Percentiles rank a stretch among this genome's conserved stretches.
These are phyloP conservation scores for Drosophila testacea DNA, from an alignment of 2,888 invertebrate genomes.

Conservation along the genomic window DNA sequence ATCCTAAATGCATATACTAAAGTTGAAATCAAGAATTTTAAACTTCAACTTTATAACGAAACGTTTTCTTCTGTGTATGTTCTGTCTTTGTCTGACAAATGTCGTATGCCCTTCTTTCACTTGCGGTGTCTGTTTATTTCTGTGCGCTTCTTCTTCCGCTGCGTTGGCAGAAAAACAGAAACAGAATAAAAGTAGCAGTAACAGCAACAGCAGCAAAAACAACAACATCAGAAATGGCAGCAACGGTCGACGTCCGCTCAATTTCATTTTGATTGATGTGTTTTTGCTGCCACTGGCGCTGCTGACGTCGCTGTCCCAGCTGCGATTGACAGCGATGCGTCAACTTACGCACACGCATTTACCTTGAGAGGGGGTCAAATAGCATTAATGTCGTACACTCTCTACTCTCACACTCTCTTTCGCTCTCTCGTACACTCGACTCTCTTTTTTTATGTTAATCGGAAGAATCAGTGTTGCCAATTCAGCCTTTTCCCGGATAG, in stretches of 20 bases:
- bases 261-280: constrained; percentile 71
- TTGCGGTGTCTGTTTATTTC: constrained; percentile 43
- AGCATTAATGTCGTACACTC: constrained; percentile 42
- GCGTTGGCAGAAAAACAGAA: constrained; percentile 51
- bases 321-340: constrained; percentile 62
- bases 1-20: no score
- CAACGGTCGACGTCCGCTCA: constrained; percentile 56
- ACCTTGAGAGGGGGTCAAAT: constrained; percentile 36
- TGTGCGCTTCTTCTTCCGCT: constrained; percentile 46
- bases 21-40: no score
- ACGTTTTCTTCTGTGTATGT: not conserved
- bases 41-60: no score
- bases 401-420: constrained; percentile 26
- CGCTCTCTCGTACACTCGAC: constrained; percentile 3
- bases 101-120: constrained; percentile 25
- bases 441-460: constrained; percentile 23
- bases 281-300: constrained; percentile 30
- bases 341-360: constrained; percentile 51
- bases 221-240: constrained; percentile 23
- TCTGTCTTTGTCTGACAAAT: constrained; percentile 8
- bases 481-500: no score
- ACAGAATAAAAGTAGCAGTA: constrained; percentile 8
- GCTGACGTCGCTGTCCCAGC: constrained; percentile 14
- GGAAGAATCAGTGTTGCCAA: no score
- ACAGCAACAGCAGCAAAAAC: constrained; percentile 23